Evolutionary conservation across 2,888 invertebrate species (phyloP), one percentile per base, ranked within the genome.

Genomic region (Ferdinandea cuprea): DNA sequence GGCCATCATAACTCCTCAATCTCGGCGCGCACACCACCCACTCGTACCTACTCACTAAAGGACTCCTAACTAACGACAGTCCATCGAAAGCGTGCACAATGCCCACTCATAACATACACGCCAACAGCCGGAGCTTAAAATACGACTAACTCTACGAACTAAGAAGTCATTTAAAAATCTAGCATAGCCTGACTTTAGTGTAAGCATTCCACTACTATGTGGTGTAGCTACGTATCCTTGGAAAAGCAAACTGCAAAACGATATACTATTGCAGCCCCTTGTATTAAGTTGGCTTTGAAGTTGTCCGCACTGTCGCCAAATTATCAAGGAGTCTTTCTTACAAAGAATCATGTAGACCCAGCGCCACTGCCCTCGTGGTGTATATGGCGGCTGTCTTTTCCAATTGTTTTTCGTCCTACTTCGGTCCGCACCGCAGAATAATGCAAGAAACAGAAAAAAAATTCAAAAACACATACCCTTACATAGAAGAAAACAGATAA

Each of bases 1-100:
- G 65, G 65, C 50, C 71, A 59, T 72, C 71, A 81, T 66, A 76
- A 72, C 59, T 81, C 35, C 66, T 59, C 61, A 76, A 66, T 77
- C 17, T 48, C 21, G 17, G 52, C 50, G 52, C 50, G 28, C 58
- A 73, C 63, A 56, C 46, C 48, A 30, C 42, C 21, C 42, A 8
- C 35, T 6, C 8, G 11, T 37, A 17, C 37, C 25, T 44, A 21
- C 15, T 25, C 17, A 13, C 59, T 19, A 30, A 52, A 65, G 56
- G 28, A 48, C 76, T 52, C 46, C 46, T 77, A 61, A 61, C 65
- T 65, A 81, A 76, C 77, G 81, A 81, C 77, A 76, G 81, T 81
- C 59, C 65, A 77, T 81, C 77, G 71, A 77, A 81, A 81, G 81
- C 81, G 81, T 81, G 81, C 81, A 71, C 81, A 81, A 66, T 81